A percentile compares a stretch with the other conserved stretches of the same genome.
Conservation (phyloP, 1,140 invertebrate species). For the Drosophila ironensis region DNA sequence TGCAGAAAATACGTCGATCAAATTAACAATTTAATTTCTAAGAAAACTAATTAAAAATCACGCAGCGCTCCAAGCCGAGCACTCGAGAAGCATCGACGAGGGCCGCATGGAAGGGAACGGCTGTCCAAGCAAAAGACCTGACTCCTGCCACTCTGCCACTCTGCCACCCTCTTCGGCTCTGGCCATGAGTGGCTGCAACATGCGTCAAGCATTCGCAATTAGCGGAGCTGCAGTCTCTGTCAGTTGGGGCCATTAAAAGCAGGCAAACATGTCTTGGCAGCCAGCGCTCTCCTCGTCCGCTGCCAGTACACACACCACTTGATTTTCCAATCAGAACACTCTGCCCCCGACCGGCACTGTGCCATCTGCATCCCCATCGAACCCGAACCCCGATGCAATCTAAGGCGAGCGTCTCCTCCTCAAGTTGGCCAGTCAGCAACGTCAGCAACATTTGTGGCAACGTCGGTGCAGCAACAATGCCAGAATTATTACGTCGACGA, state of each 20-base stretch:
- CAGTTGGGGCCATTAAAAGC: constrained; percentile 73
- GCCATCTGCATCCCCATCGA: neutral
- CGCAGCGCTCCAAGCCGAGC: constrained; percentile 52
- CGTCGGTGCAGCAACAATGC: constrained; percentile 53
- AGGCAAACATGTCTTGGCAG: constrained; percentile 48
- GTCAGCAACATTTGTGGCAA: constrained; percentile 68
- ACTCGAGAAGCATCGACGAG: constrained; percentile 23
- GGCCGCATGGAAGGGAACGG: constrained; percentile 40
- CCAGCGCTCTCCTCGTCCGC: constrained; percentile 6
- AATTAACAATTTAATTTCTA: constrained; percentile 81
- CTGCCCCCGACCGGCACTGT: neutral
- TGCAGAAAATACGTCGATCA: constrained; percentile 75
- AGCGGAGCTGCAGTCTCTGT: constrained; percentile 61
- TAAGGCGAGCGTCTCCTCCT: constrained; percentile 32
- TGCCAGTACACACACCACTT: constrained; percentile 70
- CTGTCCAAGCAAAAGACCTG: constrained; percentile 64
- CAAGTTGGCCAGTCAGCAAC: constrained; percentile 53
- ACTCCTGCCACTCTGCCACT: constrained; percentile 17
- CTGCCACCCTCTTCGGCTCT: constrained; percentile 44
- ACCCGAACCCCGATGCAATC: constrained; percentile 5
- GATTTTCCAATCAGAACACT: constrained; percentile 75
- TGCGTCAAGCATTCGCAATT: constrained; percentile 80
- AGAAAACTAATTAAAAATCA: constrained; percentile 81
- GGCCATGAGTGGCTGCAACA: constrained; percentile 70
- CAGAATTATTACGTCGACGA: constrained; percentile 30